Percentiles rank a stretch among this genome's conserved stretches.
Conservation (phyloP, 2,797 vertebrate genomes). For the Columba guinea region DNA sequence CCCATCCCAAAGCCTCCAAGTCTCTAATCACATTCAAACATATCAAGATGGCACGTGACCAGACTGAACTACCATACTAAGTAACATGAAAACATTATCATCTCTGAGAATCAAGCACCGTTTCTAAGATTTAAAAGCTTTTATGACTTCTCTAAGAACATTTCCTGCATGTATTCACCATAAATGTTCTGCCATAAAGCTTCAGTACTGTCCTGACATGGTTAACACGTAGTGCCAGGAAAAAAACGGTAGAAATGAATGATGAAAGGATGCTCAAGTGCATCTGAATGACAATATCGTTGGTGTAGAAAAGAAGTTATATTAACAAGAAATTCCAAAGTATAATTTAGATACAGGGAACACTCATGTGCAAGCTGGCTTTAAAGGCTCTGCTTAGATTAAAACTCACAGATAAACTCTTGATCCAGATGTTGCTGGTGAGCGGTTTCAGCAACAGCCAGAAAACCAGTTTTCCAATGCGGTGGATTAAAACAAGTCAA, state of each 20-base stretch:
- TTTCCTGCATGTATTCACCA: background rate
- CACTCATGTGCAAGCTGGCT: background rate
- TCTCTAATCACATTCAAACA: background rate
- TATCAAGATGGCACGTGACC: background rate
- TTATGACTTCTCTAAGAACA: background rate
- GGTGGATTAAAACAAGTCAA: rapidly evolving
- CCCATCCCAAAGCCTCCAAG: background rate
- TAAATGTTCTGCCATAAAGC: background rate
- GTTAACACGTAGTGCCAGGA: background rate
- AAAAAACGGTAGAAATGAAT: background rate
- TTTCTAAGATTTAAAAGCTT: background rate
- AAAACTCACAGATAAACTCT: background rate
- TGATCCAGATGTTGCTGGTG: rapidly evolving
- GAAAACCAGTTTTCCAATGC: background rate
- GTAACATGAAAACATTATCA: background rate
- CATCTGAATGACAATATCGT: background rate
- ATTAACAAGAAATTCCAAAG: background rate
- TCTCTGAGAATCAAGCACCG: background rate
- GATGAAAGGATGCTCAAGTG: background rate
- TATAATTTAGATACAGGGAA: background rate
- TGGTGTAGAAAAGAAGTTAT: background rate
- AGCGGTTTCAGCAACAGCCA: background rate
- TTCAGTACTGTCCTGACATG: background rate
- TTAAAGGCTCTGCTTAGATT: background rate
- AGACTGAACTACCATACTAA: background rate